phyloP scores from a whole-genome alignment of 1,140 invertebrate genomes.

The Antheraea pernyi region DNA sequence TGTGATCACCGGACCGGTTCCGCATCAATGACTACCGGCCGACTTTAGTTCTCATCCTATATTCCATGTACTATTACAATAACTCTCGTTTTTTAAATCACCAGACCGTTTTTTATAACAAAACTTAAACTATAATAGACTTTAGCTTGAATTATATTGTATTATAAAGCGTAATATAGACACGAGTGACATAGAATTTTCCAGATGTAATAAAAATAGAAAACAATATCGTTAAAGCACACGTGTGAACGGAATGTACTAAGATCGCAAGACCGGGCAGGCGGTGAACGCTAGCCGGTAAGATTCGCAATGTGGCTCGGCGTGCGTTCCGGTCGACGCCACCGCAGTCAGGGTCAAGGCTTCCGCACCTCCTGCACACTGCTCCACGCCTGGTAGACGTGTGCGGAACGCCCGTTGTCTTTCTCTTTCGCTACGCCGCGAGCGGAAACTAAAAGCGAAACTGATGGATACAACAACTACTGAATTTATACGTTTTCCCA shows the following conservation, averaged over 20 bases:
- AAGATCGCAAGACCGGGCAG: slow-evolving; percentile 58
- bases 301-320: slow-evolving; percentile 67
- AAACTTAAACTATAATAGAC: too few relatives aligned
- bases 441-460: slow-evolving; percentile 62
- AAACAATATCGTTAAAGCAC: slow-evolving; percentile 49
- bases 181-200: slow-evolving; percentile 13
- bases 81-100: slow-evolving; percentile 64
- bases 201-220: slow-evolving; percentile 43
- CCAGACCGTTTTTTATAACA: slow-evolving; percentile 30
- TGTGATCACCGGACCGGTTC: slow-evolving; percentile 66
- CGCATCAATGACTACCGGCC: slow-evolving; percentile 66
- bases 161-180: slow-evolving; percentile 14
- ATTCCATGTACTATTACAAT: slow-evolving; percentile 50
- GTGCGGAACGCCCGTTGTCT: slow-evolving; percentile 37
- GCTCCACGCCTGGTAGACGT: slow-evolving; percentile 62
- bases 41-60: slow-evolving; percentile 47
- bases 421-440: slow-evolving; percentile 33
- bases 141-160: too few relatives aligned
- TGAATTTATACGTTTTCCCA: slow-evolving; percentile 42
- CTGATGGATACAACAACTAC: slow-evolving; percentile 28
- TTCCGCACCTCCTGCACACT: slow-evolving; percentile 62
- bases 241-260: slow-evolving; percentile 59
- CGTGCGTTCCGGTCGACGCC: slow-evolving; percentile 76
- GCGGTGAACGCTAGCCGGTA: slow-evolving; percentile 55
- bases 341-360: slow-evolving; percentile 75